Conservation (phyloP, 2,113 vertebrate genomes). For the Gobiocypris rarus region DNA sequence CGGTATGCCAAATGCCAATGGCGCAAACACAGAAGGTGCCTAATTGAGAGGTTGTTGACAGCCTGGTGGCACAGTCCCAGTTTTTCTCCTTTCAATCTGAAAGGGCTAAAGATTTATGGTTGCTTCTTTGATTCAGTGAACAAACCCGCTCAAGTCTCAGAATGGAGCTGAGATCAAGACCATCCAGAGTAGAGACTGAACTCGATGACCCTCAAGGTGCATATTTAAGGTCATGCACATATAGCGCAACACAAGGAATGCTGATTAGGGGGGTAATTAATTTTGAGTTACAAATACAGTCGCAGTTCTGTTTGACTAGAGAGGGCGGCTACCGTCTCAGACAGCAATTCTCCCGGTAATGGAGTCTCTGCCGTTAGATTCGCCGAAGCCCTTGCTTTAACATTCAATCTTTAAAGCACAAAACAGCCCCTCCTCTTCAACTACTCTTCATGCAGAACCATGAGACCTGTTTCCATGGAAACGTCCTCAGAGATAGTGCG, state of each 20-base stretch:
- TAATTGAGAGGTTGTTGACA: conserved; percentile 21
- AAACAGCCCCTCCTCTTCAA: conserved; percentile 25
- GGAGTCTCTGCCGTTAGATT: not conserved
- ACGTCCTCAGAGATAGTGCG: conserved; percentile 39
- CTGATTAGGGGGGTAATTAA: conserved; percentile 19
- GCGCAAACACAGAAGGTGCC: not conserved
- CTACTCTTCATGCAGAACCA: conserved; percentile 40
- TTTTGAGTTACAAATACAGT: not conserved
- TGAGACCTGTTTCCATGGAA: conserved; percentile 57
- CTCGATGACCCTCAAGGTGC: not conserved
- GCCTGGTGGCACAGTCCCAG: conserved; percentile 33
- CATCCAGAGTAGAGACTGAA: not conserved
- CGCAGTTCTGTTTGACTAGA: not conserved
- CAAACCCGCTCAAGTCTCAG: not conserved
- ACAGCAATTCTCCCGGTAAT: not conserved
- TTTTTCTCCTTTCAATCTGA: not conserved
- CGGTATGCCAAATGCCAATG: conserved; percentile 4
- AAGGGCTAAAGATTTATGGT: not conserved
- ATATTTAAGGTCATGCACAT: not conserved
- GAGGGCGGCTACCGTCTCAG: not conserved
- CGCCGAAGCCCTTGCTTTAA: conserved; percentile 21
- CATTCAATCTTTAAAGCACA: conserved; percentile 37
- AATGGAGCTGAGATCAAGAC: not conserved
- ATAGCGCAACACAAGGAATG: not conserved
- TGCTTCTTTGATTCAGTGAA: not conserved